These are phyloP conservation scores for Tethea ocularis DNA, from an alignment of 2,888 invertebrate genomes.

Conservation along the genomic window DNA sequence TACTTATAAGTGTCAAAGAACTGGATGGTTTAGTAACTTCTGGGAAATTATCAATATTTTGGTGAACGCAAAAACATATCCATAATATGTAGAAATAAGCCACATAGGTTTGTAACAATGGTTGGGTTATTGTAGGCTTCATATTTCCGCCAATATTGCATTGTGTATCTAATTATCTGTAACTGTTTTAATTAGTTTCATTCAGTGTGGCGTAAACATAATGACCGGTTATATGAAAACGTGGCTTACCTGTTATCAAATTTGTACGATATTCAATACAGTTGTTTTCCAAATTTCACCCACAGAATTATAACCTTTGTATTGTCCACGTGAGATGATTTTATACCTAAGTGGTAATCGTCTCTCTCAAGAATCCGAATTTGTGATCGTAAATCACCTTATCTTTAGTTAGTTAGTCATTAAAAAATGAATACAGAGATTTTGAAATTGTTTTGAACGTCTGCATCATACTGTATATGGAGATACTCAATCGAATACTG, in stretches of 20 bases:
- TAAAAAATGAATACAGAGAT: no score
- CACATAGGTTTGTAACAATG: conserved; percentile 16
- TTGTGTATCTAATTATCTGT: conserved; percentile 46
- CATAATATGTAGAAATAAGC: neutral
- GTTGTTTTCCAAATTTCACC: conserved; percentile 18
- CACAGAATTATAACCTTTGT: conserved; percentile 12
- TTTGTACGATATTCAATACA: conserved; percentile 18
- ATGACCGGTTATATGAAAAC: conserved; percentile 29
- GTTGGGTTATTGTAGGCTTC: conserved; percentile 37
- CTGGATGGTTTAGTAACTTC: no score
- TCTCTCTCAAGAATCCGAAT: no score
- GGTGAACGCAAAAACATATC: neutral
- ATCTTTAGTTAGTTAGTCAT: no score
- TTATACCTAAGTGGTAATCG: no score
- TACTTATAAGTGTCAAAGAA: neutral
- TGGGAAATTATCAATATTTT: no score
- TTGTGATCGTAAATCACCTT: no score
- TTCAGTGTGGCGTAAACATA: conserved; percentile 41
- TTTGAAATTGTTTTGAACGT: no score
- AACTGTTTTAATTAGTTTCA: conserved; percentile 50
- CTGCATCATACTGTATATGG: no score
- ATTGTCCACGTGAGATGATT: no score
- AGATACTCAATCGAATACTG: no score
- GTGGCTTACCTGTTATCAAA: conserved; percentile 23
- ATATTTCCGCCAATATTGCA: conserved; percentile 42